phyloP scores from a whole-genome alignment of 2,113 vertebrate genomes.

The Gallinago paraguaiae region DNA sequence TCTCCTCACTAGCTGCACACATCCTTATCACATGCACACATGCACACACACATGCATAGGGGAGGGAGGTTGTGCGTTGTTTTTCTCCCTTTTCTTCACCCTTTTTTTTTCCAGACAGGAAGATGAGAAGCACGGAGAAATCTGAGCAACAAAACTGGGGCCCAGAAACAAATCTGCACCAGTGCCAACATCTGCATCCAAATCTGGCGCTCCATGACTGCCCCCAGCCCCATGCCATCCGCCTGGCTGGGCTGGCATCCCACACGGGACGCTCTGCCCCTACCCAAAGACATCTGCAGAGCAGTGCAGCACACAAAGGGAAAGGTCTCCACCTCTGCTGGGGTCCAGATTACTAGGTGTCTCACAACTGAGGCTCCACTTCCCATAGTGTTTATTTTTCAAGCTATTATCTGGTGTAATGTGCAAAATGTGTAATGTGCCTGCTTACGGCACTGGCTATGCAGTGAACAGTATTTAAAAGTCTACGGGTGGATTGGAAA shows the following conservation, averaged over 20 bases:
- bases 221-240: background rate
- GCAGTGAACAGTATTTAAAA: background rate
- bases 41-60: accelerated
- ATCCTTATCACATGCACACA: background rate
- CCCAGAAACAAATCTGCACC: background rate
- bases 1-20: background rate
- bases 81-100: background rate
- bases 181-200: background rate
- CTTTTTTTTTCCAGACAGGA: background rate
- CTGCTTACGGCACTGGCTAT: background rate
- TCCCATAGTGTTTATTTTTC: background rate
- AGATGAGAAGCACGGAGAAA: background rate
- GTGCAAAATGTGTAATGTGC: background rate
- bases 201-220: background rate
- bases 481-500: background rate
- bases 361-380: background rate
- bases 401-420: background rate
- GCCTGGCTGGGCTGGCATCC: no score
- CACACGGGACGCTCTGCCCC: accelerated
- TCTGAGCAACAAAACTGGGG: background rate
- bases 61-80: background rate
- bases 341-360: background rate
- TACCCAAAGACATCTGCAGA: background rate
- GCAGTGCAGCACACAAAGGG: background rate
- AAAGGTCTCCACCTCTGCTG: background rate